phyloP scores from a whole-genome alignment of 2,797 vertebrate species.

The Phoebastria nigripes region DNA sequence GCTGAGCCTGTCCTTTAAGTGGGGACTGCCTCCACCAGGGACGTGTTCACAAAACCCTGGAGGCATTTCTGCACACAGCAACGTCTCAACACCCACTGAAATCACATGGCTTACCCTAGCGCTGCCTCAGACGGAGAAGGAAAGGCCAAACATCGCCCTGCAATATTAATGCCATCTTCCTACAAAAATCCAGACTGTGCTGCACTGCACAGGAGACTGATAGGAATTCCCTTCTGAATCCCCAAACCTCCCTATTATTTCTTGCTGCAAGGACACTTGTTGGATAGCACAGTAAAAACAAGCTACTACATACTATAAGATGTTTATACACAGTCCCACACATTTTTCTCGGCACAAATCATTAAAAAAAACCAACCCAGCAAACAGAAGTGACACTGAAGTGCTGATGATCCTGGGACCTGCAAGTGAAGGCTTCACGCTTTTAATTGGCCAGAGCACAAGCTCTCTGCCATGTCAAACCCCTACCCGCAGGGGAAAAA shows the following conservation, averaged over 20 bases:
- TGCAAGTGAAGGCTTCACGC: not conserved
- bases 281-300: not conserved
- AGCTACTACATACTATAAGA: not conserved
- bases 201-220: not conserved
- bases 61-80: not conserved
- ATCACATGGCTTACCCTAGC: not conserved
- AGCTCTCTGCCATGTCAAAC: not conserved
- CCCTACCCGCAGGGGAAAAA: not conserved
- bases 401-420: not conserved
- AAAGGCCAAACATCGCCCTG: not conserved
- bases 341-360: not conserved
- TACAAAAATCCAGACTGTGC: not conserved
- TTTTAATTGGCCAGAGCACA: not conserved
- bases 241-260: not conserved
- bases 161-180: not conserved
- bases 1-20: not conserved
- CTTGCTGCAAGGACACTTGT: not conserved
- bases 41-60: not conserved
- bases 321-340: not conserved
- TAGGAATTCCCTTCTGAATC: not conserved
- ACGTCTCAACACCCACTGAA: slow-evolving; percentile 23
- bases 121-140: not conserved
- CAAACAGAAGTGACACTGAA: not conserved
- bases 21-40: not conserved
- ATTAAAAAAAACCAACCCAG: not conserved